Base-by-base conservation (phyloP, 2,888 invertebrate species). In the Hesperia comma region DNA sequence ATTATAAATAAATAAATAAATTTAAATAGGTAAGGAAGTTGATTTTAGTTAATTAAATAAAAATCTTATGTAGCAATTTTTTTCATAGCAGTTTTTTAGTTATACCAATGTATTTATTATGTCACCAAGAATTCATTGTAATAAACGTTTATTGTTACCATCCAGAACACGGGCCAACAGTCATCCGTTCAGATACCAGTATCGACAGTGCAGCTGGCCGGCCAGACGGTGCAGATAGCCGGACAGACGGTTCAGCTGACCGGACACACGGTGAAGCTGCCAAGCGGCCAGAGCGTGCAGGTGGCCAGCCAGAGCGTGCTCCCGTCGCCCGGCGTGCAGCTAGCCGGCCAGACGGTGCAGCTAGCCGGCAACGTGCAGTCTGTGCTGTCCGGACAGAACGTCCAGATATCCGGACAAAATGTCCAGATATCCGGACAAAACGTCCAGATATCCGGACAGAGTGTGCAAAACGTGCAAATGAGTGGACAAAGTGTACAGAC, bases 241-340 rank as follows among this genome's bases (percentile, higher is more conserved):
- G 90, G 86, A 40, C 92, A 92, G 72, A 90, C 88, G 0, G 88
- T 90, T 3, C 91, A 91, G 61, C 70, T 91, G 12, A 90, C 83
- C 14, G 93, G 85, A 0, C 87, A 94, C 61, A 94, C 94, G 0
- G 94, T 90, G 1, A 89, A 91, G 70, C 71, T 90, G 15, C 89
- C 87, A 61, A 91, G 92, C 58, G 89, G 86, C 37, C 89, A 86
- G 70, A 90, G 83, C 77, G 90, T 88, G 19, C 84, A 77, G 77
- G 75, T 83, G 37, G 81, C 78, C 40, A 76, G 81, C 37, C 81
- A 79, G 66, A 77, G 87, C 61, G 82, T 87, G 72, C 81, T 85
- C 51, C 88, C 81, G 1, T 76, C 84, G 2, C 85, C 85, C 64
- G 86, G 84, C 71, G 85, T 88, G 10, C 86, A 87, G 58, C 70